A percentile compares a stretch with the other conserved stretches of the same genome.
Conservation (phyloP, 2,888 invertebrate species). For the Abrostola triplasia region DNA sequence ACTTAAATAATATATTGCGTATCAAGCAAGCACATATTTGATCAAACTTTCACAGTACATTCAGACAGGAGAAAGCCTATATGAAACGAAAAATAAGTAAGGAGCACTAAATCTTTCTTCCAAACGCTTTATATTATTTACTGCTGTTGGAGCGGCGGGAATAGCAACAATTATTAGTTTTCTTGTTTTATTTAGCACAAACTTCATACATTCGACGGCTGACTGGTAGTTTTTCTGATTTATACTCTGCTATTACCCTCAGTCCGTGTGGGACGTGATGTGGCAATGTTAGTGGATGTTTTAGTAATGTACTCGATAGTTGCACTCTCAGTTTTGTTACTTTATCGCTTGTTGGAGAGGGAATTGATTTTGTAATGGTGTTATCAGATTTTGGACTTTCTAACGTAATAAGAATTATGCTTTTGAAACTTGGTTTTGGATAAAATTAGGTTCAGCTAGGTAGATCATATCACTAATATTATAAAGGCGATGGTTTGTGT, state of each 20-base stretch:
- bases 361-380: background rate
- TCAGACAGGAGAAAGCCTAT: constrained; percentile 8
- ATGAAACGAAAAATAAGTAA: constrained; percentile 23
- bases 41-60: background rate
- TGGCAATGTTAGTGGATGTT: constrained; percentile 41
- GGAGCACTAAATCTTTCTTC: constrained; percentile 47
- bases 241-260: constrained; percentile 55
- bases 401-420: too few species aligned
- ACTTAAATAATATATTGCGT: too few species aligned
- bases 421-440: too few species aligned
- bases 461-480: too few species aligned
- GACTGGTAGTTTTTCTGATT: constrained; percentile 62
- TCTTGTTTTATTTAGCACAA: constrained; percentile 65
- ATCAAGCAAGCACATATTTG: background rate
- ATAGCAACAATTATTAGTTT: constrained; percentile 74
- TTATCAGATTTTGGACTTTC: too few species aligned
- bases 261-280: constrained; percentile 47
- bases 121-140: constrained; percentile 64
- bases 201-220: constrained; percentile 53
- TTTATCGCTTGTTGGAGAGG: background rate
- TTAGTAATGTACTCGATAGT: constrained; percentile 24
- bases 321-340: constrained; percentile 21
- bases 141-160: constrained; percentile 55
- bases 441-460: too few species aligned
- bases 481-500: too few species aligned